Base-by-base conservation (phyloP, 2,888 invertebrate genomes). In the Cactoblastis cactorum region DNA sequence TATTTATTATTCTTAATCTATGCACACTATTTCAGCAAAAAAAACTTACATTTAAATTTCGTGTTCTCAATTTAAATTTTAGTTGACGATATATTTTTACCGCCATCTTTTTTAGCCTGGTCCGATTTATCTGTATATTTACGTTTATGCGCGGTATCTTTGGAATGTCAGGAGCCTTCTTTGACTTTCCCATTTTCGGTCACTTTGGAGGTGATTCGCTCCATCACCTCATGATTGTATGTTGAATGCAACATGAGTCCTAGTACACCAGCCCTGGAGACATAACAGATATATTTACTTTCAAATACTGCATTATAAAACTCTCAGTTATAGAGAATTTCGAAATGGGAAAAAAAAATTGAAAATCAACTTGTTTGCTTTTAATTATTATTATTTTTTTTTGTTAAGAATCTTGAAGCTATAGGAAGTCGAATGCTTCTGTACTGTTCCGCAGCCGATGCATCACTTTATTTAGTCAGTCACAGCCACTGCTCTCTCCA, bases 231-330 rank as follows among this genome's bases (percentile, higher is more conserved):
- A 74, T 98, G 97, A 83, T 98, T 97, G 75, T 97, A 97, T 0
- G 98, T 98, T 4, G 98, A 97, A 77, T 99, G 98, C n/a, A 99
- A 87, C 95, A 99, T 95, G 0, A 99, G 90, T 0, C 97, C 97
- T 11, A 99, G 87, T 0, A 98, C 96, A 0, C 98, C 98, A 38
- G 97, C 97, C 52, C 98, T 92, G 63, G 28, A 76, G 18, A 18
- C 47, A 39, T 43, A 49, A 53, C 19, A 4, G n/a, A 2, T 15
- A 18, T 1, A 34, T 18, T 34, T 2, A 28, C 8, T 6, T 6
- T 4, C 28, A 6, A 9, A 28, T n/a, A n/a, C n/a, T n/a, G n/a
- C n/a, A n/a, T n/a, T n/a, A n/a, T n/a, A n/a, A n/a, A n/a, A n/a
- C n/a, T n/a, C n/a, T n/a, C n/a, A n/a, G n/a, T n/a, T n/a, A n/a